Conservation (phyloP, 2,113 vertebrate species). For the Rhagologus leucostigma region DNA sequence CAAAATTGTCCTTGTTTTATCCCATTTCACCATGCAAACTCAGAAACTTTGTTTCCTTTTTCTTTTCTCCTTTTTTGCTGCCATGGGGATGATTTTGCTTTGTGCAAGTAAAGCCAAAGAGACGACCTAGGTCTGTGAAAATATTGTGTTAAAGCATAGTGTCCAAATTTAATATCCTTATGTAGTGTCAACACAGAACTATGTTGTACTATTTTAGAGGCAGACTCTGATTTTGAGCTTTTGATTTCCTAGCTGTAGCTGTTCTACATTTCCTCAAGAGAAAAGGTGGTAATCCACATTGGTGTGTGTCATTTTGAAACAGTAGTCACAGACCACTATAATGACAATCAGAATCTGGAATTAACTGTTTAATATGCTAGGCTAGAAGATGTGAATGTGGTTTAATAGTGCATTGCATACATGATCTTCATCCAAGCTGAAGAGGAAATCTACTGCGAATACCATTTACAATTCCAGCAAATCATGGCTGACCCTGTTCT, state of each 20-base stretch:
- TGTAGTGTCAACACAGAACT: background rate
- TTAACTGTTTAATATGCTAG: background rate
- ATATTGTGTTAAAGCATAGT: background rate
- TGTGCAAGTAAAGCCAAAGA: background rate
- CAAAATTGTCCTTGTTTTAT: background rate
- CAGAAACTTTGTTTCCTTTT: background rate
- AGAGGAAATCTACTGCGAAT: background rate
- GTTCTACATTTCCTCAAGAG: background rate
- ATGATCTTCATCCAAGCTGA: background rate
- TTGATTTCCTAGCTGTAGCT: background rate
- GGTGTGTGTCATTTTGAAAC: background rate
- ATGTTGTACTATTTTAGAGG: background rate
- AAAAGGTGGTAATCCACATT: background rate
- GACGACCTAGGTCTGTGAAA: background rate
- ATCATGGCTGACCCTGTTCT: background rate
- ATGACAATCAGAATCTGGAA: background rate
- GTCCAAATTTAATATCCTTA: background rate
- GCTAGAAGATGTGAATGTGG: background rate
- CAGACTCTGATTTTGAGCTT: background rate
- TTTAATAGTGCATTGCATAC: background rate
- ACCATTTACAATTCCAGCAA: background rate
- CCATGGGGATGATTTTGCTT: background rate
- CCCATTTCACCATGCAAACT: background rate
- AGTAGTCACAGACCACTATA: background rate
- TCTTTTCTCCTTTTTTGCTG: background rate